These are phyloP conservation scores for Busseola fusca DNA, from an alignment of 2,888 invertebrate genomes.

Conservation along the genomic window DNA sequence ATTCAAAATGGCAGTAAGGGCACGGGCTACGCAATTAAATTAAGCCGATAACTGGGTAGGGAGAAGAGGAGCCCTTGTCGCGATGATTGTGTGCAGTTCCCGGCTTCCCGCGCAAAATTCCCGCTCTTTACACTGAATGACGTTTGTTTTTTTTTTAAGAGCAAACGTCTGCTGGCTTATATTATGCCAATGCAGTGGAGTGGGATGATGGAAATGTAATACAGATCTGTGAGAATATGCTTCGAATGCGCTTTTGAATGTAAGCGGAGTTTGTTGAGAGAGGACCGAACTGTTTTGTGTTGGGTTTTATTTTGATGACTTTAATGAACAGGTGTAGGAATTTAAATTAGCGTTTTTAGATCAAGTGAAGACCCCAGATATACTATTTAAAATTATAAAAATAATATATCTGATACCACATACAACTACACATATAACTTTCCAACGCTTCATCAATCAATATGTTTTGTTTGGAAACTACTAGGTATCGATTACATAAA, in stretches of 20 bases:
- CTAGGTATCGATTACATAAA: background rate
- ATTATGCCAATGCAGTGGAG: constrained; percentile 50
- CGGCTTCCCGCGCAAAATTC: constrained; percentile 49
- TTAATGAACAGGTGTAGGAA: background rate
- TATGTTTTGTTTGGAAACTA: background rate
- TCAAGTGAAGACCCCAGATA: background rate
- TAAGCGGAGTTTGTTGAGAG: constrained; percentile 12
- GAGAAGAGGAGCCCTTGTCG: constrained; percentile 56
- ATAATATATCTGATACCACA: too few species aligned
- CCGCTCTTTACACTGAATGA: constrained; percentile 56
- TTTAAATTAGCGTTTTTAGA: background rate
- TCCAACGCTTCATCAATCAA: background rate
- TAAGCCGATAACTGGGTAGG: constrained; percentile 62
- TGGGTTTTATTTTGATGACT: background rate
- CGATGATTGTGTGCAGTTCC: constrained; percentile 46
- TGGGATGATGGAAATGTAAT: constrained; percentile 45
- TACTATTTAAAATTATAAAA: too few species aligned
- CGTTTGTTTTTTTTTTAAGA: constrained; percentile 45
- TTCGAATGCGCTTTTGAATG: constrained; percentile 37
- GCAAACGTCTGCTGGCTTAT: constrained; percentile 45
- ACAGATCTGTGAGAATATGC: constrained; percentile 47
- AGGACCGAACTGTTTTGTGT: constrained; percentile 1
- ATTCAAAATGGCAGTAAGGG: constrained; percentile 51
- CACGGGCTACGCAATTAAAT: constrained; percentile 66
- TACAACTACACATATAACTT: too few species aligned